Evolutionary conservation across 2,888 invertebrate genomes (phyloP).

Genomic region (Eupsilia transversa): DNA sequence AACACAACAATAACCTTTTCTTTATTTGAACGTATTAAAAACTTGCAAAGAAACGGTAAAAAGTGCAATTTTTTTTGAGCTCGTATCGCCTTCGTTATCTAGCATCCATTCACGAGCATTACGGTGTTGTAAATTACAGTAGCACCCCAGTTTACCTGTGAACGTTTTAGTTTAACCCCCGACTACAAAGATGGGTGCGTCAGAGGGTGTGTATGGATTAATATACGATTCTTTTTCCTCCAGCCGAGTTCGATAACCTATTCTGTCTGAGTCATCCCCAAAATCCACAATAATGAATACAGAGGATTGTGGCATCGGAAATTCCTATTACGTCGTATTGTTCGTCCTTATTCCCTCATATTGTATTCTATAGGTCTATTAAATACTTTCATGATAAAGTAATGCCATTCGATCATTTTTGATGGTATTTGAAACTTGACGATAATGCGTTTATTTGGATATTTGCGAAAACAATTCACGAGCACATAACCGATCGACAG

Average conservation of each 20-base stretch:
- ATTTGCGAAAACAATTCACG: conserved; percentile 37
- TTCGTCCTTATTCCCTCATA: conserved; percentile 36
- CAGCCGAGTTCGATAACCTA: conserved; percentile 71
- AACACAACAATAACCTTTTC: conserved; percentile 38
- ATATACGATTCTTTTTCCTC: conserved; percentile 62
- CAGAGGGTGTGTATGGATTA: conserved; percentile 65
- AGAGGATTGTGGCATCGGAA: conserved; percentile 60
- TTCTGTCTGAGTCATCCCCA: conserved; percentile 71
- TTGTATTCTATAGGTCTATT: conserved; percentile 41
- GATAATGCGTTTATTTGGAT: conserved; percentile 18
- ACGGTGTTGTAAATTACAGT: conserved; percentile 53
- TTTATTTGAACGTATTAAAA: conserved; percentile 29
- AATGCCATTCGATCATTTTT: conserved; percentile 21
- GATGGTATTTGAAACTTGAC: conserved; percentile 2
- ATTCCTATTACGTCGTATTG: conserved; percentile 62
- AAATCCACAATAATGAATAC: conserved; percentile 69
- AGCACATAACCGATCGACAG: not conserved
- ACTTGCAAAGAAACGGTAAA: conserved; percentile 34
- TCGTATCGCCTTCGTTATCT: conserved; percentile 41
- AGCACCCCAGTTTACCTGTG: conserved; percentile 66
- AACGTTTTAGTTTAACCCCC: conserved; percentile 59
- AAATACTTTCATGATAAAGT: conserved; percentile 38
- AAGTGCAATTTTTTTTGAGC: conserved; percentile 33
- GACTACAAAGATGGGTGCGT: conserved; percentile 61
- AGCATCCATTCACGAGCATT: conserved; percentile 39